Percentiles rank a stretch among this genome's conserved stretches.
Evolutionary conservation across 2,888 invertebrate species (phyloP).

Genomic region (Eristalis intricaria): DNA sequence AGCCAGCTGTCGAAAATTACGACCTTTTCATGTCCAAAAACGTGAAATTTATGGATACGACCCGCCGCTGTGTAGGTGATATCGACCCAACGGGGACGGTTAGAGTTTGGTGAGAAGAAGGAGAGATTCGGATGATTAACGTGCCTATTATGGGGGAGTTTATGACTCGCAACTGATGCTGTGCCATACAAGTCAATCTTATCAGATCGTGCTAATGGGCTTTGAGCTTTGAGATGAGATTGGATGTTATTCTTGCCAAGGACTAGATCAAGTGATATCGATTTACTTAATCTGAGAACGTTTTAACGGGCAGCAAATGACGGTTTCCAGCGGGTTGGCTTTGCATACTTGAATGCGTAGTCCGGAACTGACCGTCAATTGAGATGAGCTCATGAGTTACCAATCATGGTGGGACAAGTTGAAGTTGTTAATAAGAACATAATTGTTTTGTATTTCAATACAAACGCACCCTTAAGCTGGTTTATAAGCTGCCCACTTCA

Average conservation of each 20-base stretch:
- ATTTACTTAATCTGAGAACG: background rate
- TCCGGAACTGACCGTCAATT: too few species aligned
- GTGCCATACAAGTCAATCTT: background rate
- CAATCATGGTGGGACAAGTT: too few species aligned
- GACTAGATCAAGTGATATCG: background rate
- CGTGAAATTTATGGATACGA: constrained; percentile 52
- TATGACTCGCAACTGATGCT: constrained; percentile 20
- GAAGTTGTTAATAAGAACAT: too few species aligned
- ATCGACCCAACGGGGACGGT: background rate
- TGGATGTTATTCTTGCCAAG: background rate
- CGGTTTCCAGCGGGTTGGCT: background rate
- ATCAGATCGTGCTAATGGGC: background rate
- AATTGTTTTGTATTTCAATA: too few species aligned
- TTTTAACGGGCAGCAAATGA: background rate
- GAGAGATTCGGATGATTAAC: constrained; percentile 32
- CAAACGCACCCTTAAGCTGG: too few species aligned
- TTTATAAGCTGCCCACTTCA: too few species aligned
- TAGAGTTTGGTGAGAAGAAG: constrained; percentile 8
- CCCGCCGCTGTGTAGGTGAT: constrained; percentile 43
- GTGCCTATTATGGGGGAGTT: constrained; percentile 24
- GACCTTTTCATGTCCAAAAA: constrained; percentile 36
- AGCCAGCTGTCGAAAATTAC: constrained; percentile 39
- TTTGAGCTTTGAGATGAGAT: background rate
- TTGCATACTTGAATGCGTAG: too few species aligned
- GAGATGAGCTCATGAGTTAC: too few species aligned